Evolutionary conservation across 2,113 vertebrate genomes (phyloP), one percentile per base, ranked within the genome.

Genomic region (Xiphophorus maculatus): DNA sequence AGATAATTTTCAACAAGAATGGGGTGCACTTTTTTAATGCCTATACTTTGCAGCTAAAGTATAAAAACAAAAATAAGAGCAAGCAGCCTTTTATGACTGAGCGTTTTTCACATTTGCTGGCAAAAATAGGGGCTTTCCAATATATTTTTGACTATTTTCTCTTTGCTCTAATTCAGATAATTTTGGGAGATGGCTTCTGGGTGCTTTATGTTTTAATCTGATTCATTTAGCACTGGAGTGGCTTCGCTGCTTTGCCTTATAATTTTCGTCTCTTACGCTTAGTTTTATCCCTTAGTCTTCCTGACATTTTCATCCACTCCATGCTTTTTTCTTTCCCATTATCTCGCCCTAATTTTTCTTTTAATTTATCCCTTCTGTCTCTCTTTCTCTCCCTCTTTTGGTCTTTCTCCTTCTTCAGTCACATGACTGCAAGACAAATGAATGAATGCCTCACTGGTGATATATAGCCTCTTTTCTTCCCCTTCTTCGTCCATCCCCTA

Each of bases 381-480:
- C 17, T 48, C 17, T 48, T 28, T 9, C 19, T 32, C 40, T 65
- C 60, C 4, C 28, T 69, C 73, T 66, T 35, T 84, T 58, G 0
- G 25, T 74, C 61, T 76, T 51, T 70, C 73, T 79, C 40, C 32
- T 76, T 19, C 73, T 73, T 84, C 80, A 78, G 66, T 51, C 73
- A 76, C 58, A 66, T 70, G 75, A 77, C 73, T 25, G 35, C 62
- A 71, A 84, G 74, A 88, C 72, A 83, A 91, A 86, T 81, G 81
- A 75, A 63, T 37, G 0, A 79, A 65, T 69, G 87, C 69, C 68
- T 87, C 15, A 0, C 60, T 77, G 76, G 66, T 85, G 81, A 88
- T 88, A 11, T 76, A 80, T 81, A 66, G 63, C 63, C 80, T 63
- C 5, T 33, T 76, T 78, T 73, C 60, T 80, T 66, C 79, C 54